Evolutionary conservation across 2,888 invertebrate species (phyloP).

Genomic region (Sipha maydis): DNA sequence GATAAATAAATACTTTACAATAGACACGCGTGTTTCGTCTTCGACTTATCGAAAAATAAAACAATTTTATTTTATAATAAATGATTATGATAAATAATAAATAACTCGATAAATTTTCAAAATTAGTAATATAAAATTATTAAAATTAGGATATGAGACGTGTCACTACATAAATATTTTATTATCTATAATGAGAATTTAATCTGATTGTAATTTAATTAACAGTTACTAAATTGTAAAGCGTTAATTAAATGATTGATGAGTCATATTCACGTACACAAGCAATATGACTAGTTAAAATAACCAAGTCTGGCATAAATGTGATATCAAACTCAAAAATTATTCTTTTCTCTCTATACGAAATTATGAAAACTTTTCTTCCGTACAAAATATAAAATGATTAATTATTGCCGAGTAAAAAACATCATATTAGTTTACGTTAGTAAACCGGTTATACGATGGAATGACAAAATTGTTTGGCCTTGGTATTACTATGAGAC

Average conservation of each 20-base stretch:
- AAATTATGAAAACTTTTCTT: background rate
- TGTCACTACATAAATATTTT: background rate
- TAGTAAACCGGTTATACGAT: conserved; percentile 39
- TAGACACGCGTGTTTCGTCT: too few relatives aligned
- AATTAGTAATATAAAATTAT: background rate
- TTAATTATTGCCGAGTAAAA: background rate
- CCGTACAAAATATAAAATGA: conserved; percentile 3
- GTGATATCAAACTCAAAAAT: background rate
- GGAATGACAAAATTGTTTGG: conserved; percentile 55
- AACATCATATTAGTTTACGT: conserved; percentile 2
- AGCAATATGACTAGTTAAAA: background rate
- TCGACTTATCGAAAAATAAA: too few relatives aligned
- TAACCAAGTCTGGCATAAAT: background rate
- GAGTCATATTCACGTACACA: background rate
- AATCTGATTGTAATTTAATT: conserved; percentile 28
- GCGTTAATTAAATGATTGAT: background rate
- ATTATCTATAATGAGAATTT: conserved; percentile 5
- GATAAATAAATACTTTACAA: background rate
- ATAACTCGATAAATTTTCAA: background rate
- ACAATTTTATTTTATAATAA: too few relatives aligned
- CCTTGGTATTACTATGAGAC: conserved; percentile 32
- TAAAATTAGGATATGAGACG: background rate
- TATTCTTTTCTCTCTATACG: background rate
- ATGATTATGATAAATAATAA: too few relatives aligned
- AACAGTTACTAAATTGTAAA: background rate